Conservation (phyloP, 2,113 vertebrate genomes). For the Girardinichthys multiradiatus region DNA sequence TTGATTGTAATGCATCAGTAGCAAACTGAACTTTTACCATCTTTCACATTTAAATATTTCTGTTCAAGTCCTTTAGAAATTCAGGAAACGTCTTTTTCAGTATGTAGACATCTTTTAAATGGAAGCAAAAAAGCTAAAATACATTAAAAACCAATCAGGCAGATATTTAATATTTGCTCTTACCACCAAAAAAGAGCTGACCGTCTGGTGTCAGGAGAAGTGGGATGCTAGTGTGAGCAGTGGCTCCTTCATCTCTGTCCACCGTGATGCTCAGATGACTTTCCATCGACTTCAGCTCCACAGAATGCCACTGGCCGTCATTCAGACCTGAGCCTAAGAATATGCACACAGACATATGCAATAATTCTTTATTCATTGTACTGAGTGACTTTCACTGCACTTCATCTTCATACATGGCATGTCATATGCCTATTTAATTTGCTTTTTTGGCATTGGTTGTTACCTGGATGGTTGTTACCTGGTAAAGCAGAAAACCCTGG, state of each 20-base stretch:
- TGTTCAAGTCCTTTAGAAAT: neutral
- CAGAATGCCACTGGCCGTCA: conserved; percentile 92
- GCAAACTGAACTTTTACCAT: conserved; percentile 9
- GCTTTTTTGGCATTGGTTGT: neutral
- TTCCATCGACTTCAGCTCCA: conserved; percentile 81
- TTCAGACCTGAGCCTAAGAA: conserved; percentile 83
- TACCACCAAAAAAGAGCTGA: conserved; percentile 90
- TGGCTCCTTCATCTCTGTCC: conserved; percentile 80
- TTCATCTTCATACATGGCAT: neutral
- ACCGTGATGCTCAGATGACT: conserved; percentile 83
- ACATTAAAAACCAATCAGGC: neutral
- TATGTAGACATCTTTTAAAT: too few relatives aligned
- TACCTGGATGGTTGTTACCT: neutral
- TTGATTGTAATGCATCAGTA: neutral
- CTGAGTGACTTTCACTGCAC: neutral
- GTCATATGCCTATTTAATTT: neutral
- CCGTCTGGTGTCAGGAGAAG: conserved; percentile 76
- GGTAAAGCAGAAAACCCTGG: too few relatives aligned
- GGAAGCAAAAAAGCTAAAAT: too few relatives aligned
- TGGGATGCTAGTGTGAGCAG: conserved; percentile 68
- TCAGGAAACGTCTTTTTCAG: neutral
- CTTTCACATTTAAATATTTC: conserved; percentile 5
- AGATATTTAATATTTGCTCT: conserved; percentile 44
- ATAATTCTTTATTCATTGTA: neutral
- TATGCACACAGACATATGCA: conserved; percentile 1